Conservation (phyloP, 2,797 vertebrate species). For the Spinus olivaceus region DNA sequence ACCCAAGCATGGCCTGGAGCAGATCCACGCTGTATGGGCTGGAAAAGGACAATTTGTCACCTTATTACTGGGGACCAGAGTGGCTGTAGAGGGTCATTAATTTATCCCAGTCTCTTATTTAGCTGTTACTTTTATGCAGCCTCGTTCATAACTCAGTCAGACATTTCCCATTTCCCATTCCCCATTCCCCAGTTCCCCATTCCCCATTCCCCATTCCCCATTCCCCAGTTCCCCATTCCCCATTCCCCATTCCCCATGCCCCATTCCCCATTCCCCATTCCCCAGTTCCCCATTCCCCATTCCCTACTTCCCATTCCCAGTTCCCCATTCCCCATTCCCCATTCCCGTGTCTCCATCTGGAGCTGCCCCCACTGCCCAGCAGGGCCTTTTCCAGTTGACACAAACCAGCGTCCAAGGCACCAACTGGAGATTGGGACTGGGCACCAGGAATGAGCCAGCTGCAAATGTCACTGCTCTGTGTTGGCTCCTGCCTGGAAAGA, state of each 20-base stretch:
- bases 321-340: neutral
- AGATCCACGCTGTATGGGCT: fast-evolving
- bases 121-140: neutral
- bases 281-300: no score
- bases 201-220: no score
- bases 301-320: neutral
- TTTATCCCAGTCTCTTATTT: neutral
- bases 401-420: neutral
- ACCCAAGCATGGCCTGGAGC: fast-evolving
- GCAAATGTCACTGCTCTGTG: neutral
- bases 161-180: no score
- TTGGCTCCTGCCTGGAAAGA: neutral
- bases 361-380: neutral
- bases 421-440: neutral
- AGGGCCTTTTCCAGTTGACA: neutral
- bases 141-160: neutral
- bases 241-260: no score
- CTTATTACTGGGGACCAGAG: neutral
- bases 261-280: no score
- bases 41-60: neutral
- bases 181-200: no score
- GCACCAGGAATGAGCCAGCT: neutral
- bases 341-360: fast-evolving
- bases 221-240: no score
- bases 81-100: slow-evolving; percentile 10